Evolutionary conservation across 2,888 invertebrate species (phyloP).

Genomic region (Cheilosia scutellata): DNA sequence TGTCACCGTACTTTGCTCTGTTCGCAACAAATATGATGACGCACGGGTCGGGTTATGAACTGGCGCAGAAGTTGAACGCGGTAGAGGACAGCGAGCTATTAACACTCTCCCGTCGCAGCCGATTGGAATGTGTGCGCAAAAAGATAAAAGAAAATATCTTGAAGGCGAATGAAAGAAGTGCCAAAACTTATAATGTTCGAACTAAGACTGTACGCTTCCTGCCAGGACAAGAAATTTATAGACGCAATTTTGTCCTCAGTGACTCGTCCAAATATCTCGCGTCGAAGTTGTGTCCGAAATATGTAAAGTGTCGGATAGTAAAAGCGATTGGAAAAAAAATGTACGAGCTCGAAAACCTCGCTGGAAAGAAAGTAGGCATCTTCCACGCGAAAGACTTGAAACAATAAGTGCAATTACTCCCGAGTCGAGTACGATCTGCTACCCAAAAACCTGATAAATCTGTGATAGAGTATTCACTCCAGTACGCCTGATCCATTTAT

Average conservation of each 20-base stretch:
- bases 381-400: not conserved
- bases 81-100: constrained; percentile 1
- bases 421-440: too few species aligned
- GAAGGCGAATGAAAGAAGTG: constrained; percentile 35
- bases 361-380: not conserved
- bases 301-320: not conserved
- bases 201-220: not conserved
- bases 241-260: not conserved
- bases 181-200: constrained; percentile 5
- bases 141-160: constrained; percentile 26
- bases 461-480: too few species aligned
- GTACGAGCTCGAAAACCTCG: not conserved
- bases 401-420: not conserved
- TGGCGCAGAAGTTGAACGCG: not conserved
- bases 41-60: constrained; percentile 7
- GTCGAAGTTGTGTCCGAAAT: constrained; percentile 6
- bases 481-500: too few species aligned
- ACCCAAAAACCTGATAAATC: too few species aligned
- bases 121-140: not conserved
- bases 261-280: not conserved
- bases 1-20: constrained; percentile 46
- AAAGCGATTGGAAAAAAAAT: constrained; percentile 3
- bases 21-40: constrained; percentile 57
- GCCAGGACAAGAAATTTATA: not conserved
- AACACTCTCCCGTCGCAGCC: not conserved